Evolutionary conservation across 2,113 vertebrate genomes (phyloP).

Genomic region (Apteryx owenii): DNA sequence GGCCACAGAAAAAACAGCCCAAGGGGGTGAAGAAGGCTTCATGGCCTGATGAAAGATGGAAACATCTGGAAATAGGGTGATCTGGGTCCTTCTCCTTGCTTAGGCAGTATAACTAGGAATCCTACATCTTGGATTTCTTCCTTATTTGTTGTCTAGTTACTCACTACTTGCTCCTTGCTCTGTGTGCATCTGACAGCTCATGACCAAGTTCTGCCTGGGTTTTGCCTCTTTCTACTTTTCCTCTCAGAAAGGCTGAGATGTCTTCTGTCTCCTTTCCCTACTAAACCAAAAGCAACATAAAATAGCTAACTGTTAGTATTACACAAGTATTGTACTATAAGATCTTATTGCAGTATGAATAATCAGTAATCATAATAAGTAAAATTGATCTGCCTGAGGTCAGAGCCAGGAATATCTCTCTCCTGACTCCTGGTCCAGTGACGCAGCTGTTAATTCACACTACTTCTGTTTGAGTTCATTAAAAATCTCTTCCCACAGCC

Average conservation of each 20-base stretch:
- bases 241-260: background rate
- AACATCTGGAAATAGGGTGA: background rate
- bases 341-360: background rate
- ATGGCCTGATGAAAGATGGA: background rate
- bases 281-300: background rate
- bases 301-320: background rate
- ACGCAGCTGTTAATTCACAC: background rate
- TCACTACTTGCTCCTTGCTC: background rate
- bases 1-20: background rate
- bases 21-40: background rate
- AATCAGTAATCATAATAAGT: background rate
- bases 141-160: background rate
- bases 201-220: background rate
- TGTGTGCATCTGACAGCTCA: accelerated
- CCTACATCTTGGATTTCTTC: background rate
- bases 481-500: slow-evolving; percentile 40
- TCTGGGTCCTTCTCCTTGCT: background rate
- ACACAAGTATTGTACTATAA: background rate
- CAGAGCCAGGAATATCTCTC: background rate
- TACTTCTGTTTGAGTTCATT: slow-evolving; percentile 33
- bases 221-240: background rate
- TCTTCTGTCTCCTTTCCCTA: background rate
- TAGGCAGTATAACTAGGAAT: background rate
- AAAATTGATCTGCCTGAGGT: slow-evolving; percentile 13
- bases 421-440: background rate